Conservation (phyloP, 2,113 vertebrate genomes). For the Terrapene triunguis region DNA sequence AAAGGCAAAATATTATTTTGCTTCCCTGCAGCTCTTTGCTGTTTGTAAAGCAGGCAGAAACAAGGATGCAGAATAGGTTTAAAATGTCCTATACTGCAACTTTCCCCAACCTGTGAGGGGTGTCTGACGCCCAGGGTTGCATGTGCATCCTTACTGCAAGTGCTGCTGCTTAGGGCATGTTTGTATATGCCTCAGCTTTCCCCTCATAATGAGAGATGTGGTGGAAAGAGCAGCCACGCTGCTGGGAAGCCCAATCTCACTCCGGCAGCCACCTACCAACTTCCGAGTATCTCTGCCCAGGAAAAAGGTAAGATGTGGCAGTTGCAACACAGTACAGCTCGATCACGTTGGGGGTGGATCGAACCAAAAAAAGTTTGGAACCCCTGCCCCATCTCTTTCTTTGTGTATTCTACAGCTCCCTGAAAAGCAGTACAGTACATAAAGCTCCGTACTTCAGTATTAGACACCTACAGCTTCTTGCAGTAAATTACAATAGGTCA, state of each 20-base stretch:
- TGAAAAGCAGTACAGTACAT: not conserved
- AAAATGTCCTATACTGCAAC: not conserved
- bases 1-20: not conserved
- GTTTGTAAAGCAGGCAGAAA: not conserved
- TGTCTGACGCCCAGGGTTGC: not conserved
- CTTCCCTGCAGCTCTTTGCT: not conserved
- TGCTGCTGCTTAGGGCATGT: not conserved
- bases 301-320: not conserved
- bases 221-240: not conserved
- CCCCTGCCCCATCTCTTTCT: not conserved
- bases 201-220: not conserved
- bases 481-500: not conserved
- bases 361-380: not conserved
- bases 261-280: not conserved
- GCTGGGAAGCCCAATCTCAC: not conserved
- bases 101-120: not conserved
- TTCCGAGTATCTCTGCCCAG: not conserved
- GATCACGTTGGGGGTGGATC: not conserved
- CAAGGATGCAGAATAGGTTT: not conserved
- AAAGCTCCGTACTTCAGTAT: not conserved
- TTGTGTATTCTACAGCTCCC: not conserved
- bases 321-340: not conserved
- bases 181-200: not conserved
- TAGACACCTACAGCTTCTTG: not conserved
- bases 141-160: fast-evolving